Conservation (phyloP, 2,113 vertebrate species). For the Salvelinus alpinus region DNA sequence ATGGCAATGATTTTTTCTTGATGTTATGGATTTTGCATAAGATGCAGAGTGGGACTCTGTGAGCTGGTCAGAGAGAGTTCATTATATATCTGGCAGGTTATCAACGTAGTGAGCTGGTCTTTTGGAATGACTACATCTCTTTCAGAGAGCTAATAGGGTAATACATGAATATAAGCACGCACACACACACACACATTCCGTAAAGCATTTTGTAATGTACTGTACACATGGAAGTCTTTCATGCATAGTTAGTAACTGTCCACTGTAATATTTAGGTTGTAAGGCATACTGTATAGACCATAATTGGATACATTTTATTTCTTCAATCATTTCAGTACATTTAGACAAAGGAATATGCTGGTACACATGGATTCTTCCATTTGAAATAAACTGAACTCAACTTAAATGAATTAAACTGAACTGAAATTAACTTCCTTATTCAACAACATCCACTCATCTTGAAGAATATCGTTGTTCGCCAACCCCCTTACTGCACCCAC, state of each 20-base stretch:
- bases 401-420: background rate
- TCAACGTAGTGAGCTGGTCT: constrained; percentile 40
- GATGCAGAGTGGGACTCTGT: background rate
- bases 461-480: background rate
- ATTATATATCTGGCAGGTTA: constrained; percentile 46
- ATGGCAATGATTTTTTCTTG: constrained; percentile 14
- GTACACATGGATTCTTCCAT: too few species aligned
- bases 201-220: too few species aligned
- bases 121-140: constrained; percentile 43
- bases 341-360: too few species aligned
- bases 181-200: too few species aligned
- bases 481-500: background rate
- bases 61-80: constrained; percentile 22
- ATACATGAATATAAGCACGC: background rate
- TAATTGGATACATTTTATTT: too few species aligned
- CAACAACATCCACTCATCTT: too few species aligned
- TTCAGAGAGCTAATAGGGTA: background rate
- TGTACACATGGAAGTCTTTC: too few species aligned
- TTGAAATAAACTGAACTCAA: too few species aligned
- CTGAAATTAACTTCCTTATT: background rate
- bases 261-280: too few species aligned
- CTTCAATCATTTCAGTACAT: too few species aligned
- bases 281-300: too few species aligned
- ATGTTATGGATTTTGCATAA: constrained; percentile 47
- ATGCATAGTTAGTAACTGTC: too few species aligned